Evolutionary conservation across 2,888 invertebrate genomes (phyloP).

Genomic region (Stomorhina lunata): DNA sequence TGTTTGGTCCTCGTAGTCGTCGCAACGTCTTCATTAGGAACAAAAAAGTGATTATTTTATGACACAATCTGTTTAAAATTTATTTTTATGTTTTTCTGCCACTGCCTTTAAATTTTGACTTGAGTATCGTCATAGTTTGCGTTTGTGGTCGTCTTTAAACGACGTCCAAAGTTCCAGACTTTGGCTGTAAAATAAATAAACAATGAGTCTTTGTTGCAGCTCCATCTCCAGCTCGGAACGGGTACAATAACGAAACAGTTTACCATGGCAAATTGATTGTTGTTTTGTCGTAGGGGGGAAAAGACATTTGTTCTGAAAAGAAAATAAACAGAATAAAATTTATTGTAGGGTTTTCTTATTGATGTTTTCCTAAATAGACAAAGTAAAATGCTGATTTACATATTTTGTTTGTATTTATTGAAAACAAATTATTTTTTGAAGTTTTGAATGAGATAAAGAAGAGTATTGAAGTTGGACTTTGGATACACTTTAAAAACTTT

Average conservation of each 20-base stretch:
- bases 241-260: slow-evolving; percentile 11
- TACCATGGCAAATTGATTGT: slow-evolving; percentile 36
- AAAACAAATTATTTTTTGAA: slow-evolving; percentile 1
- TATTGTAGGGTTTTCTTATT: not conserved
- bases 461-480: no score
- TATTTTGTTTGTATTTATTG: slow-evolving; percentile 14
- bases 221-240: not conserved
- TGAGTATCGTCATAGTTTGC: slow-evolving; percentile 17
- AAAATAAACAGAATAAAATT: slow-evolving; percentile 49
- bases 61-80: slow-evolving; percentile 62
- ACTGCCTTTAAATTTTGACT: slow-evolving; percentile 43
- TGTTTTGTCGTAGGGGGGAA: no score
- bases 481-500: no score
- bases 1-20: slow-evolving; percentile 26
- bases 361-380: slow-evolving; percentile 26
- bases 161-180: slow-evolving; percentile 34
- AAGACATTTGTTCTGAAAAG: no score
- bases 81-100: slow-evolving; percentile 59
- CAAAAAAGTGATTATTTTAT: slow-evolving; percentile 44
- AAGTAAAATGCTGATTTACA: slow-evolving; percentile 11
- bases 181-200: slow-evolving; percentile 57
- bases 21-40: slow-evolving; percentile 60
- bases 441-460: no score
- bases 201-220: slow-evolving; percentile 52
- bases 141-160: slow-evolving; percentile 16